Evolutionary conservation across 2,113 vertebrate genomes (phyloP).

Genomic region (Phocoena phocoena): DNA sequence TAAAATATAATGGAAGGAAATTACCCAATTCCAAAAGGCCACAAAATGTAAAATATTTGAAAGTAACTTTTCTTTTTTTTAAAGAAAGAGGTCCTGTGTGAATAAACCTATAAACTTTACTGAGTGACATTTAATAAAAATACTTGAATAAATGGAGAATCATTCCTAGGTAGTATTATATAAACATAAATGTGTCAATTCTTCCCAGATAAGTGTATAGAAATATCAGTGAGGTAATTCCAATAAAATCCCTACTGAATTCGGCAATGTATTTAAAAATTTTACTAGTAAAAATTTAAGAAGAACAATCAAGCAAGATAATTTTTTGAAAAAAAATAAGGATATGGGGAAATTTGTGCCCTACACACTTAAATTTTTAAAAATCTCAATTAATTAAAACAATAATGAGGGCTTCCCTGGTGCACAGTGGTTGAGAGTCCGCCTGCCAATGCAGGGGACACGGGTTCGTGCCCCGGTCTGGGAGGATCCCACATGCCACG

Average conservation of each 20-base stretch:
- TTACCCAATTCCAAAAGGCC: not conserved
- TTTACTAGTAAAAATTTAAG: not conserved
- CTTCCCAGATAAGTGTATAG: not conserved
- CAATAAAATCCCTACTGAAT: not conserved
- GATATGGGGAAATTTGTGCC: not conserved
- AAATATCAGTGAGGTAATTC: conserved; percentile 38
- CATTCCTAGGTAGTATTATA: not conserved
- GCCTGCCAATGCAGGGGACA: too few relatives aligned
- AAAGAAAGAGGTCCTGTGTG: not conserved
- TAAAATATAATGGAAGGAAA: conserved; percentile 46
- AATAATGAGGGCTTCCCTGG: not conserved
- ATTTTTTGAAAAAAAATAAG: not conserved
- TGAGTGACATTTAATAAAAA: conserved; percentile 33
- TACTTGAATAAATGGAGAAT: conserved; percentile 16
- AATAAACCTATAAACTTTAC: conserved; percentile 34
- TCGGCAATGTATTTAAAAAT: conserved; percentile 15
- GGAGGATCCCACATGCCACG: too few relatives aligned
- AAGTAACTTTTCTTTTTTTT: not conserved
- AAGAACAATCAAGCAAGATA: not conserved
- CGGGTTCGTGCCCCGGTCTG: too few relatives aligned
- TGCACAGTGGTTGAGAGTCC: too few relatives aligned
- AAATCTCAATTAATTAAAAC: conserved; percentile 6
- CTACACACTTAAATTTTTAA: not conserved
- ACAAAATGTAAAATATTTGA: not conserved
- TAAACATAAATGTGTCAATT: not conserved